A percentile compares a stretch with the other conserved stretches of the same genome.
phyloP scores from a whole-genome alignment of 1,140 invertebrate species.

The Eufriesea mexicana region DNA sequence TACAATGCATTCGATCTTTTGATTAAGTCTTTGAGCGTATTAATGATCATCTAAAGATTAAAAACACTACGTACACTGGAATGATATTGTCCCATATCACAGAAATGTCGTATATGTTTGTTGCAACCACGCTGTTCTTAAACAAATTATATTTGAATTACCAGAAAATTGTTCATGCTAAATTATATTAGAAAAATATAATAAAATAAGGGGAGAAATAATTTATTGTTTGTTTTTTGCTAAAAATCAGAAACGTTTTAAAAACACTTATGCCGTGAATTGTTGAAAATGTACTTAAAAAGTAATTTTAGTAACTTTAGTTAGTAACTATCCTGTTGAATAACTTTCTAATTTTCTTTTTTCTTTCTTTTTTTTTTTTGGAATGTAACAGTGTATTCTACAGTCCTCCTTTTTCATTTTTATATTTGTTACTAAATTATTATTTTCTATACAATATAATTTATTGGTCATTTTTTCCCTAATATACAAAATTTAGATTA shows the following conservation, averaged over 20 bases:
- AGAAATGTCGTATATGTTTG: slow-evolving; percentile 43
- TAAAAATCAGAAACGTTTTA: background rate
- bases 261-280: slow-evolving; percentile 11
- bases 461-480: too few relatives aligned
- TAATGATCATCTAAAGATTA: slow-evolving; percentile 8
- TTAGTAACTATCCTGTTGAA: too few relatives aligned
- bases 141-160: background rate
- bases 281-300: background rate
- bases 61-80: slow-evolving; percentile 46
- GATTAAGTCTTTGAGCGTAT: slow-evolving; percentile 50
- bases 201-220: background rate
- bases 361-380: too few relatives aligned
- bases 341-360: background rate
- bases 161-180: background rate
- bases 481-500: background rate
- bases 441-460: background rate
- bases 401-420: background rate
- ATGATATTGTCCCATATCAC: slow-evolving; percentile 60
- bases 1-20: slow-evolving; percentile 24
- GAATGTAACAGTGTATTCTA: background rate
- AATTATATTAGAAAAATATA: background rate
- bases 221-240: background rate
- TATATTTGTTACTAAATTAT: background rate
- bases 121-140: background rate
- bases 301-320: too few relatives aligned